Evolutionary conservation across 2,113 vertebrate genomes (phyloP), one percentile per base, ranked within the genome.

Genomic region (Zootoca vivipara): DNA sequence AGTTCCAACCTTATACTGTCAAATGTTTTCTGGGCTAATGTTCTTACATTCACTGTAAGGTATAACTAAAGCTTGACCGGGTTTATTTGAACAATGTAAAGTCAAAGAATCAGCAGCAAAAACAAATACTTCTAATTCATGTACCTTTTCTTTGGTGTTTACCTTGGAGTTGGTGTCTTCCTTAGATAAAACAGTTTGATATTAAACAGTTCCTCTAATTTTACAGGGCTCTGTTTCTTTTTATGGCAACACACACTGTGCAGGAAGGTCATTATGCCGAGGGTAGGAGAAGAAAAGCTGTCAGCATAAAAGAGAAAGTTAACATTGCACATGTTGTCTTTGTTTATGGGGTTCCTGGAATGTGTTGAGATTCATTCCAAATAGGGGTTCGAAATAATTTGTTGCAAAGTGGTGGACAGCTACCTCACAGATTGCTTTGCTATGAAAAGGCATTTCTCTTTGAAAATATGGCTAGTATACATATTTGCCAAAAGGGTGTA

Each of bases 261-360:
- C 96, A 95, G 94, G 95, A 97, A 97, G 94, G 95, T 96, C 95
- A 96, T 97, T 97, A 96, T 94, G 93, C 42, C 69, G 93, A 94
- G 93, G 81, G 26, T 46, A 62, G 38, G 95, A 93, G 28, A 18
- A 95, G 93, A 92, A 93, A 93, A 94, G 82, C 93, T 94, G 95
- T 96, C 94, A 96, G 94, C 96, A 96, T 95, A 92, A 94, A 97
- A 96, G 95, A 96, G 94, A 96, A 97, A 96, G 94, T 96, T 97
- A 96, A 92, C 93, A 83, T 93, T 92, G 94, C 91, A 96, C 94
- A 95, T 96, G 87, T 94, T 94, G 94, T 96, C 95, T 96, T 96
- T 96, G 93, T 96, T 95, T 96, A 96, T 96, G 93, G 94, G 94
- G 89, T 93, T 94, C 94, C 95, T 97, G 91, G 94, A 97, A 94